These are phyloP conservation scores for Abrostola triplasia DNA, from an alignment of 2,888 invertebrate genomes.

Conservation along the genomic window DNA sequence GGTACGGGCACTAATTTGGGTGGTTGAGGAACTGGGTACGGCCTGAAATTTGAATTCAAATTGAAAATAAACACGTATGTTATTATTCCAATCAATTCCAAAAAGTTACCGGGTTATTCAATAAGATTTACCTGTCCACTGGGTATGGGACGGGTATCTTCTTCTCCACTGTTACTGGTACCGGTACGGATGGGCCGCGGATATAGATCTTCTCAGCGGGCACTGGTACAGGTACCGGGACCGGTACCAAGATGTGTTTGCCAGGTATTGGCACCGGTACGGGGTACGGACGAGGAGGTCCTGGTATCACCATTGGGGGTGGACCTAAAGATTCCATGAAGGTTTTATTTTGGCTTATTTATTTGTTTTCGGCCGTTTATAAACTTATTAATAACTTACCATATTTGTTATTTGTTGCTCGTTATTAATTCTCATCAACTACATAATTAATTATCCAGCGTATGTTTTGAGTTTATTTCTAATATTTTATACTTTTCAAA, in stretches of 20 bases:
- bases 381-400: not conserved
- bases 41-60: conserved; percentile 39
- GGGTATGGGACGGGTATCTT: conserved; percentile 63
- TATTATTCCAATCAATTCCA: too few relatives aligned
- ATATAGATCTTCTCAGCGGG: conserved; percentile 67
- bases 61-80: too few relatives aligned
- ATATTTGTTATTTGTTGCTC: not conserved
- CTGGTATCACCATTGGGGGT: conserved; percentile 73
- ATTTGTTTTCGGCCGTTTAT: not conserved
- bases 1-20: conserved; percentile 60
- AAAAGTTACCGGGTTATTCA: too few relatives aligned
- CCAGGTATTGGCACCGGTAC: conserved; percentile 77
- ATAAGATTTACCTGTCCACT: conserved; percentile 50
- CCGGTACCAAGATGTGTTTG: conserved; percentile 64
- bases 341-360: not conserved
- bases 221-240: conserved; percentile 70
- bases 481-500: too few relatives aligned
- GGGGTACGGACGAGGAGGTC: conserved; percentile 77
- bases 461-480: not conserved
- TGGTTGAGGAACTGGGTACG: conserved; percentile 70
- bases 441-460: too few relatives aligned
- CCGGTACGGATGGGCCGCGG: conserved; percentile 63
- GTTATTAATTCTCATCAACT: too few relatives aligned
- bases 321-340: conserved; percentile 64
- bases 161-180: conserved; percentile 68